Evolutionary conservation across 2,888 invertebrate genomes (phyloP).

Genomic region (Melieria picta): DNA sequence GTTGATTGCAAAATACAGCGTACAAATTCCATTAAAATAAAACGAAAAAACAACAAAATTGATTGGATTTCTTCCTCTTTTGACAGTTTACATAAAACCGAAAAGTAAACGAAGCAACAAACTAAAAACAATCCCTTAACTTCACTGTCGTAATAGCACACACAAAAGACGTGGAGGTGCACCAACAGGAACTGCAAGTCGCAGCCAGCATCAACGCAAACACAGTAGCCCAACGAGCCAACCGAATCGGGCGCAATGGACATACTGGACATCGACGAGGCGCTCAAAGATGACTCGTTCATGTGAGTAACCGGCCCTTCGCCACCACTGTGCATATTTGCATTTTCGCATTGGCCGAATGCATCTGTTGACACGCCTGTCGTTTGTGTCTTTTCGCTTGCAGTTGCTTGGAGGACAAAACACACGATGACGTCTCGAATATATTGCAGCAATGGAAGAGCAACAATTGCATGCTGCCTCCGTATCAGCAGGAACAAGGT

Average conservation of each 20-base stretch:
- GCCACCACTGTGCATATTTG: background rate
- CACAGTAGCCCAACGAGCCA: background rate
- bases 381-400: constrained; percentile 26
- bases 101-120: background rate
- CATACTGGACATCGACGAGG: constrained; percentile 65
- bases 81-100: background rate
- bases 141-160: background rate
- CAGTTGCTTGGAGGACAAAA: constrained; percentile 64
- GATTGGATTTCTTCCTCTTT: background rate
- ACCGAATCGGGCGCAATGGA: constrained; percentile 53
- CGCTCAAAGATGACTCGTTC: constrained; percentile 65
- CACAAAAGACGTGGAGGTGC: background rate
- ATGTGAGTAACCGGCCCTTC: constrained; percentile 54
- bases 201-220: background rate
- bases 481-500: constrained; percentile 57
- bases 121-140: background rate
- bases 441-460: constrained; percentile 66
- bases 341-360: too few relatives aligned
- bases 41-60: background rate
- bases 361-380: too few relatives aligned
- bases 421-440: constrained; percentile 64
- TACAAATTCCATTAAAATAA: background rate
- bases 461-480: constrained; percentile 53
- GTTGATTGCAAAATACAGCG: background rate
- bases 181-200: background rate